Percentiles rank a stretch among this genome's conserved stretches.
Conservation (phyloP, 2,113 vertebrate species). For the Xenopus tropicalis region DNA sequence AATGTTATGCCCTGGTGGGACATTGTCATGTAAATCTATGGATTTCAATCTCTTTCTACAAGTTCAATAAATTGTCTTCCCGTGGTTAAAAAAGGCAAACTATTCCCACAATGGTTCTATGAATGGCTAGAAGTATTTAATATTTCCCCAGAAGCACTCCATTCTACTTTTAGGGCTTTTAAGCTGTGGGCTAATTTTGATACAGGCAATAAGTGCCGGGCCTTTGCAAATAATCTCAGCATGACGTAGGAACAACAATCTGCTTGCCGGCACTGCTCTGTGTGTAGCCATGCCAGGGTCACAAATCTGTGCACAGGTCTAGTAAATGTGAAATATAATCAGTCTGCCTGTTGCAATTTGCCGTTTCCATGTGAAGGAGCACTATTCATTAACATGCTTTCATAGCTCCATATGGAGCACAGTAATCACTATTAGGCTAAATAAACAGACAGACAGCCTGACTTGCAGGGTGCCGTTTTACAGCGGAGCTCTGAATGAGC, state of each 20-base stretch:
- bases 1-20: too few species aligned
- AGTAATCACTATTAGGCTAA: conserved; percentile 41
- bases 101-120: too few species aligned
- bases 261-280: background rate
- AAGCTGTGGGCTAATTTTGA: background rate
- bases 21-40: too few species aligned
- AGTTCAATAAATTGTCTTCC: too few species aligned
- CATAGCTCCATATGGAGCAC: conserved; percentile 33
- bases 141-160: background rate
- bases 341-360: conserved; percentile 35
- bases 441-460: conserved; percentile 31
- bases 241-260: background rate
- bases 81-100: too few species aligned
- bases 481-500: background rate
- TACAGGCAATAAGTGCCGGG: background rate
- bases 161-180: background rate
- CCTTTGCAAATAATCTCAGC: background rate
- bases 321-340: conserved; percentile 8
- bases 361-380: conserved; percentile 19
- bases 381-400: conserved; percentile 38
- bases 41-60: too few species aligned
- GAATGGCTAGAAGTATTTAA: background rate
- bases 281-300: conserved; percentile 31
- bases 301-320: background rate
- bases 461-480: conserved; percentile 1